A percentile compares a stretch with the other conserved stretches of the same genome.
Conservation (phyloP, 2,888 invertebrate species). For the Ormyrus rosae region DNA sequence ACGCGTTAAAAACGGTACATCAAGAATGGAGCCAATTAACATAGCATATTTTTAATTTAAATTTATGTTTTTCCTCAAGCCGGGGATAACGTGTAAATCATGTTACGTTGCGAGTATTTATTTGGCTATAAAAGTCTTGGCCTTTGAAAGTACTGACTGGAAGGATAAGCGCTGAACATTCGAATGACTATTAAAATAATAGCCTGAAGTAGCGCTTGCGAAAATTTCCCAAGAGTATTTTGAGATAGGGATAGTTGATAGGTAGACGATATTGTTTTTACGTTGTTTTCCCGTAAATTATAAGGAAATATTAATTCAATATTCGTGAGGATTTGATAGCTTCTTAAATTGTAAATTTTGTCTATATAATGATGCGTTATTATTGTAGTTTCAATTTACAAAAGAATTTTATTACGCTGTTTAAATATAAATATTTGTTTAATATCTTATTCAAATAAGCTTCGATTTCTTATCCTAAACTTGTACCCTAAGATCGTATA, state of each 20-base stretch:
- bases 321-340: too few relatives aligned
- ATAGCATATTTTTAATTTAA: constrained; percentile 26
- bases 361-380: too few relatives aligned
- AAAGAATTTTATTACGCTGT: too few relatives aligned
- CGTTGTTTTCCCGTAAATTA: not conserved
- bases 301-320: not conserved
- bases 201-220: constrained; percentile 1
- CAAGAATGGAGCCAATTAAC: constrained; percentile 9
- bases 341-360: too few relatives aligned
- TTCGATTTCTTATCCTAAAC: too few relatives aligned
- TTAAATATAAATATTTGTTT: too few relatives aligned
- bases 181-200: constrained; percentile 25
- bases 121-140: constrained; percentile 26
- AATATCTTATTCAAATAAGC: too few relatives aligned
- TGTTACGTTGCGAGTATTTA: constrained; percentile 14
- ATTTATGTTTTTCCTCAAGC: not conserved
- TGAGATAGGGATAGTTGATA: constrained; percentile 8
- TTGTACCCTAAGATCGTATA: too few relatives aligned
- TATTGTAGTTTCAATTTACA: too few relatives aligned
- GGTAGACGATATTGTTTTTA: not conserved
- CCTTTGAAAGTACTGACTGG: constrained; percentile 1
- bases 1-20: constrained; percentile 3
- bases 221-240: constrained; percentile 1
- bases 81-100: constrained; percentile 22
- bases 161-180: constrained; percentile 7